Percentiles rank a stretch among this genome's conserved stretches.
These are phyloP conservation scores for Grallaria varia DNA, from an alignment of 2,113 vertebrate genomes.

Conservation along the genomic window DNA sequence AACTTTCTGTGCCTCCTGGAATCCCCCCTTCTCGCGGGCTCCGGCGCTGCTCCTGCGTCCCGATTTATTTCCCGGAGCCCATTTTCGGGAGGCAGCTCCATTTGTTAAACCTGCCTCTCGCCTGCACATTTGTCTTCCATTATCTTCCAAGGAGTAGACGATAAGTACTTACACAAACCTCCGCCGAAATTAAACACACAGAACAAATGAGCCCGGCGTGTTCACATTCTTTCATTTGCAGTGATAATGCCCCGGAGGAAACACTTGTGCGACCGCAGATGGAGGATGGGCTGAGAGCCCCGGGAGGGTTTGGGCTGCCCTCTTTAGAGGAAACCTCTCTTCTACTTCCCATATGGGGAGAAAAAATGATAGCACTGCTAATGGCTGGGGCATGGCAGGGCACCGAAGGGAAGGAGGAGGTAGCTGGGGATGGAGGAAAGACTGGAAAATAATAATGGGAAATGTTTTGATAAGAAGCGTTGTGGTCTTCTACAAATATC, in stretches of 20 bases:
- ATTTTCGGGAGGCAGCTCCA: neutral
- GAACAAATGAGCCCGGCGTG: conserved; percentile 47
- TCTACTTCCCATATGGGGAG: neutral
- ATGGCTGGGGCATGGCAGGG: neutral
- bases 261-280: conserved; percentile 22
- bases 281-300: conserved; percentile 18
- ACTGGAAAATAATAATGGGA: conserved; percentile 51
- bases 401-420: conserved; percentile 13
- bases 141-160: conserved; percentile 39
- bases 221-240: conserved; percentile 37
- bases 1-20: conserved; percentile 50
- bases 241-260: conserved; percentile 34
- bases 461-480: conserved; percentile 55
- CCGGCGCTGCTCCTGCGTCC: neutral
- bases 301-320: neutral
- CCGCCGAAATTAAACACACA: conserved; percentile 53
- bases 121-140: conserved; percentile 49
- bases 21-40: neutral
- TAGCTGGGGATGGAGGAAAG: neutral
- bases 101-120: neutral
- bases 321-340: conserved; percentile 1
- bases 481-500: conserved; percentile 51
- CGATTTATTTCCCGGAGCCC: fast-evolving
- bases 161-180: conserved; percentile 57
- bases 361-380: neutral